Evolutionary conservation across 2,797 vertebrate species (phyloP).

Genomic region (Ctenosaura bakeri): DNA sequence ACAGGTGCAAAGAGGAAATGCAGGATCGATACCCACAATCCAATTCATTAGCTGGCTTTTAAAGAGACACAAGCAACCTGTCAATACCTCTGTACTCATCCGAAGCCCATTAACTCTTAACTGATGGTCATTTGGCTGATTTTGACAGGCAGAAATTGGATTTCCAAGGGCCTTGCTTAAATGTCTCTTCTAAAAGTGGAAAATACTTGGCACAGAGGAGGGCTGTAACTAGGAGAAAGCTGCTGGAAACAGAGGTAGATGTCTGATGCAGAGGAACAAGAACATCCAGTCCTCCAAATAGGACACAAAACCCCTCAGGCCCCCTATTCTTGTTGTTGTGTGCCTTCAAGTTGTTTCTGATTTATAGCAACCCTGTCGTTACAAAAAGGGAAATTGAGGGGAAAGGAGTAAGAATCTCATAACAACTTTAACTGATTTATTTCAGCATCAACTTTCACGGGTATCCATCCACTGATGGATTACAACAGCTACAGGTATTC

Average conservation of each 20-base stretch:
- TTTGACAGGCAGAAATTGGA: constrained; percentile 50
- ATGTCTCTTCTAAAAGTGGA: not conserved
- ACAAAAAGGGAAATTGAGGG: too few relatives aligned
- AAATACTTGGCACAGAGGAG: not conserved
- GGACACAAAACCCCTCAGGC: too few relatives aligned
- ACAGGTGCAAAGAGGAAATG: constrained; percentile 41
- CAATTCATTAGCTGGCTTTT: constrained; percentile 59
- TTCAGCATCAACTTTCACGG: too few relatives aligned
- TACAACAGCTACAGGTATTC: too few relatives aligned
- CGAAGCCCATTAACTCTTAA: constrained; percentile 48
- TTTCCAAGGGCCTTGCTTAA: constrained; percentile 5
- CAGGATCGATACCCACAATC: constrained; percentile 49
- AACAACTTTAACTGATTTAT: too few relatives aligned
- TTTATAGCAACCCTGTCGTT: too few relatives aligned
- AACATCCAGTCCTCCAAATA: not conserved
- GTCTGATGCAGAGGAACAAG: too few relatives aligned
- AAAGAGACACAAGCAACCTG: constrained; percentile 50
- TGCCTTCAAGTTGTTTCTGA: too few relatives aligned
- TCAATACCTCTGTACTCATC: constrained; percentile 41
- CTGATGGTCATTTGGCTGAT: constrained; percentile 32
- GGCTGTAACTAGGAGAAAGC: not conserved
- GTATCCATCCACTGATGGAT: too few relatives aligned
- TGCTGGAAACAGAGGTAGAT: not conserved
- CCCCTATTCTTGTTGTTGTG: too few relatives aligned
- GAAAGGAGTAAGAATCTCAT: too few relatives aligned